Evolutionary conservation across 2,797 vertebrate genomes (phyloP).

Genomic region (Tenualosa ilisha): DNA sequence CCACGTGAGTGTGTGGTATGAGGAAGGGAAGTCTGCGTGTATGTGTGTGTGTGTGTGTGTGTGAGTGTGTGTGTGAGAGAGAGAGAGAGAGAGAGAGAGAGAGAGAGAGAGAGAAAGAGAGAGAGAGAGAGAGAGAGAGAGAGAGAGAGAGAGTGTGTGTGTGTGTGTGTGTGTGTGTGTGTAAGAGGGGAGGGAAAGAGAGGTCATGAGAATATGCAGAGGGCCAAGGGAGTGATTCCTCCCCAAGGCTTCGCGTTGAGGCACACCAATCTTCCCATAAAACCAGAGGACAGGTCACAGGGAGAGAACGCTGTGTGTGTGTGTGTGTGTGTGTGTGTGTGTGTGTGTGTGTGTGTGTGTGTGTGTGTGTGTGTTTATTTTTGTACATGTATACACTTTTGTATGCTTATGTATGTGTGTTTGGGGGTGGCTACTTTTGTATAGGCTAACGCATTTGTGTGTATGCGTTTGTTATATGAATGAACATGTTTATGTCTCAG

Average conservation of each 20-base stretch:
- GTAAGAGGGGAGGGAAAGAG: conserved; percentile 8
- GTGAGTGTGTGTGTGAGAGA: neutral
- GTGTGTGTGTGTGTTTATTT: neutral
- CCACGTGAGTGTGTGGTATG: neutral
- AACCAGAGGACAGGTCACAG: neutral
- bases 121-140: no score
- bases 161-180: neutral
- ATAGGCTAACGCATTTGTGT: neutral
- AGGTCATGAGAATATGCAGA: conserved; percentile 77
- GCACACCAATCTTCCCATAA: conserved; percentile 4
- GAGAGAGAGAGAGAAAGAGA: no score
- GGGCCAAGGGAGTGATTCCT: conserved; percentile 56
- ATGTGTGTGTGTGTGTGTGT: neutral
- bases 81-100: neutral
- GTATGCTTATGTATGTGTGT: neutral
- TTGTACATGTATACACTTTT: neutral
- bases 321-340: conserved; percentile 8
- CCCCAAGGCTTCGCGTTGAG: conserved; percentile 25
- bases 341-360: neutral
- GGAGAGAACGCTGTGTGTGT: neutral
- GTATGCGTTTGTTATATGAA: neutral
- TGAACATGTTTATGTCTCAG: neutral
- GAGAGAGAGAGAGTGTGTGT: neutral
- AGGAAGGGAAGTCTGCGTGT: neutral
- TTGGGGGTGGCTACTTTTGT: neutral